Evolutionary conservation across 1,140 invertebrate genomes (phyloP).

Genomic region (Atopsyche davidsoni): DNA sequence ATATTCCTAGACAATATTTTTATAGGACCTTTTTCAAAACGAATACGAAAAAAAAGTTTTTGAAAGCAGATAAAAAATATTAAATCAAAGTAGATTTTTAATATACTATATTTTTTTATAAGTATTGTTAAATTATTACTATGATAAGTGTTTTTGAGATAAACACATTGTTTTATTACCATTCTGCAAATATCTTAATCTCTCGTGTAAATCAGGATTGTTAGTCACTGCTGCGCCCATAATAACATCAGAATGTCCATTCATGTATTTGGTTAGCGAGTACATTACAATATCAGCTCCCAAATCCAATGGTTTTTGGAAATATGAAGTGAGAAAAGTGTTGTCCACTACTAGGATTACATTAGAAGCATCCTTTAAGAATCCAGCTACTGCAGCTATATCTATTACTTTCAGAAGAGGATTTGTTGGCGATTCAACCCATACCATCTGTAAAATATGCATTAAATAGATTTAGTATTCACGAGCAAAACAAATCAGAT

Average conservation of each 20-base stretch:
- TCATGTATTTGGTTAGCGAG: slow-evolving; percentile 97
- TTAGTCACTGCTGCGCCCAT: slow-evolving; percentile 87
- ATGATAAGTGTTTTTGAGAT: neutral
- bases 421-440: slow-evolving; percentile 98
- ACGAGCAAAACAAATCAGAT: slow-evolving; percentile 2
- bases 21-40: no score
- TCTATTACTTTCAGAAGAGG: slow-evolving; percentile 89
- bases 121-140: no score
- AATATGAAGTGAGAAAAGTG: slow-evolving; percentile 94
- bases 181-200: slow-evolving; percentile 84
- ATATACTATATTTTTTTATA: no score
- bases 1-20: no score
- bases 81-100: no score
- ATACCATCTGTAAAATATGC: slow-evolving; percentile 68
- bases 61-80: no score
- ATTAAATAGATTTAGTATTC: no score
- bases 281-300: slow-evolving; percentile 92
- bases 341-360: slow-evolving; percentile 92
- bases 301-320: slow-evolving; percentile 84
- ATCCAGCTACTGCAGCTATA: slow-evolving; percentile 67
- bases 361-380: slow-evolving; percentile 54
- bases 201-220: slow-evolving; percentile 63
- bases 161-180: slow-evolving; percentile 49
- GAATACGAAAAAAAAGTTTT: no score
- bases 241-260: slow-evolving; percentile 95